Percentiles rank a stretch among this genome's conserved stretches.
These are phyloP conservation scores for Micromys minutus DNA, from an alignment of 2,113 vertebrate species.

Conservation along the genomic window DNA sequence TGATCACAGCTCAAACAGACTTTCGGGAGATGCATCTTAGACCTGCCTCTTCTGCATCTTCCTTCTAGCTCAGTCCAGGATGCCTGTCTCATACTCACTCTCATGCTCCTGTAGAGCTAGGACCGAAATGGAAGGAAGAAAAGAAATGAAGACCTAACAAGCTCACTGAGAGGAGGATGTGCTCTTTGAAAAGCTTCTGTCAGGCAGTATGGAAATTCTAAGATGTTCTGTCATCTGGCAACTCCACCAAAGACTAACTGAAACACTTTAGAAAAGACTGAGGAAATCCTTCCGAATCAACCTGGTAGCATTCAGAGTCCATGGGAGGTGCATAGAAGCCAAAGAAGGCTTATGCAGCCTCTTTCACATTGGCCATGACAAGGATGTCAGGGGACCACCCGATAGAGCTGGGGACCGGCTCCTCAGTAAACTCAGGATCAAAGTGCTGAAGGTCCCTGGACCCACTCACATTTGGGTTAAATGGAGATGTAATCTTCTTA, in stretches of 20 bases:
- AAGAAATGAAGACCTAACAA: conserved; percentile 81
- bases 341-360: conserved; percentile 94
- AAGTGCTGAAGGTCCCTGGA: conserved; percentile 97
- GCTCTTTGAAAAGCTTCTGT: conserved; percentile 86
- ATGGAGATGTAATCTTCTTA: conserved; percentile 98
- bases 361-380: conserved; percentile 95
- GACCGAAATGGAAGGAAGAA: conserved; percentile 87
- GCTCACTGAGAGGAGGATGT: conserved; percentile 84
- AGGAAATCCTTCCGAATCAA: conserved; percentile 29
- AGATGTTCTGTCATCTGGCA: conserved; percentile 84
- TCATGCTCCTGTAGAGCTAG: conserved; percentile 82
- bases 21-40: conserved; percentile 78
- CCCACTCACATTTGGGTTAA: conserved; percentile 99
- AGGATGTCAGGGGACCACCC: conserved; percentile 95
- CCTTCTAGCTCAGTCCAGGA: conserved; percentile 38
- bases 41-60: conserved; percentile 74
- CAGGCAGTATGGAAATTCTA: conserved; percentile 85
- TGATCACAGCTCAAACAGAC: conserved; percentile 83
- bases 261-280: conserved; percentile 59
- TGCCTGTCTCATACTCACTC: conserved; percentile 71
- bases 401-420: conserved; percentile 96
- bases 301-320: conserved; percentile 89
- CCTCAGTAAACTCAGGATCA: conserved; percentile 98
- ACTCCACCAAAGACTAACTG: conserved; percentile 82
- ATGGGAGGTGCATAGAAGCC: conserved; percentile 97